phyloP scores from a whole-genome alignment of 2,888 invertebrate genomes.

The Andrena hattorfiana region DNA sequence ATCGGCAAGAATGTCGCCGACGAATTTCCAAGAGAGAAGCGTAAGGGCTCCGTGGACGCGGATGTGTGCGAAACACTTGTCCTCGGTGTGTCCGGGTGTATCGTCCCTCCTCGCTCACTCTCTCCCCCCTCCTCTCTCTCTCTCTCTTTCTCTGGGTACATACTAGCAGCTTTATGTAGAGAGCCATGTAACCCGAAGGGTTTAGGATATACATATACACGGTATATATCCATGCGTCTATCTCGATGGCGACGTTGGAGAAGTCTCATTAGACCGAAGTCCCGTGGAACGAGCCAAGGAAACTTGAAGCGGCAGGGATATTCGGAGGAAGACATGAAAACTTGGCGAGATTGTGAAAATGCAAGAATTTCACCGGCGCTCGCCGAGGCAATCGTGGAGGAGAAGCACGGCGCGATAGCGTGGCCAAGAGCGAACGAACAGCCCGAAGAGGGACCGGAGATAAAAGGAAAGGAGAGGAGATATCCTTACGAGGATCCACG shows the following conservation, averaged over 20 bases:
- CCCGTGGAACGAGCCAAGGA: constrained; percentile 67
- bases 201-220: constrained; percentile 59
- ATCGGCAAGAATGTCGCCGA: constrained; percentile 62
- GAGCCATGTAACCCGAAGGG: constrained; percentile 53
- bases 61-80: constrained; percentile 47
- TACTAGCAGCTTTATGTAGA: constrained; percentile 38
- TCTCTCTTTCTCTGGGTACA: not conserved
- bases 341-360: constrained; percentile 82
- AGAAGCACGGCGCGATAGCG: constrained; percentile 37
- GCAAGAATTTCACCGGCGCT: constrained; percentile 74
- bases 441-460: not conserved
- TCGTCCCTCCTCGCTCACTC: constrained; percentile 14
- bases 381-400: not conserved
- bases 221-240: constrained; percentile 64
- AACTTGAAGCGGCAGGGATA: constrained; percentile 71
- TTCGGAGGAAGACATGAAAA: constrained; percentile 82
- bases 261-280: constrained; percentile 80
- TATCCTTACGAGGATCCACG: constrained; percentile 12
- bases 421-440: not conserved
- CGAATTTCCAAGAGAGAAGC: constrained; percentile 62
- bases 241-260: constrained; percentile 73
- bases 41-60: constrained; percentile 21
- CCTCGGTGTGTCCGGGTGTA: constrained; percentile 45
- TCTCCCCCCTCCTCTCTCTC: not conserved
- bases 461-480: constrained; percentile 13